A percentile compares a stretch with the other conserved stretches of the same genome.
These are phyloP conservation scores for Mycalesis mineus DNA, from an alignment of 2,888 invertebrate genomes.

Conservation along the genomic window DNA sequence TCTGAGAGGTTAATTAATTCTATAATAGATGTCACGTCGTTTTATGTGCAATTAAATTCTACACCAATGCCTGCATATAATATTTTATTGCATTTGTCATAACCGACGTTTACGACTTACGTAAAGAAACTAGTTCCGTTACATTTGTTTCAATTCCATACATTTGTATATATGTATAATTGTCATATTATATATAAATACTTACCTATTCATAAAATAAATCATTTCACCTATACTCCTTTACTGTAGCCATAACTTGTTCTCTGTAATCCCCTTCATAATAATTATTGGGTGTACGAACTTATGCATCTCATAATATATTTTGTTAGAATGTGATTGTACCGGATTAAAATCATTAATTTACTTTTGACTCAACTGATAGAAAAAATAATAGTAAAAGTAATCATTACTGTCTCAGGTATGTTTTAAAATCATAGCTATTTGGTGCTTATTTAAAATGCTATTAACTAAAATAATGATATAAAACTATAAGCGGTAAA, in stretches of 20 bases:
- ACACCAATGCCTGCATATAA: background rate
- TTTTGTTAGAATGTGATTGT: too few relatives aligned
- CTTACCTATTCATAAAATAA: constrained; percentile 17
- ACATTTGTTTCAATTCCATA: constrained; percentile 10
- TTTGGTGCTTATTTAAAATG: too few relatives aligned
- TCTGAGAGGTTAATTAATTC: too few relatives aligned
- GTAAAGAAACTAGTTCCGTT: constrained; percentile 1
- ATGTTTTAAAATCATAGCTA: too few relatives aligned
- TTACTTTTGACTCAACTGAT: too few relatives aligned
- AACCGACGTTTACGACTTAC: constrained; percentile 32
- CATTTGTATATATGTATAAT: constrained; percentile 33
- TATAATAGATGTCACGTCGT: background rate
- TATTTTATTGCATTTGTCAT: constrained; percentile 24
- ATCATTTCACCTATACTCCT: constrained; percentile 20
- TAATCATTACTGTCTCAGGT: too few relatives aligned
- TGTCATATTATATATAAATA: constrained; percentile 25
- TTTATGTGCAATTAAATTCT: background rate
- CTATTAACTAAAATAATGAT: too few relatives aligned
- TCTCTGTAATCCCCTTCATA: background rate
- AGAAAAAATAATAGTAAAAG: too few relatives aligned
- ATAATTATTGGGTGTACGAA: background rate
- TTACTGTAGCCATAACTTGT: constrained; percentile 23
- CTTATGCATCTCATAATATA: too few relatives aligned
- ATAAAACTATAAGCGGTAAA: too few relatives aligned
- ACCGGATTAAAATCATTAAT: too few relatives aligned